These are phyloP conservation scores for Meteorus cinctellus DNA, from an alignment of 2,888 invertebrate genomes.

Conservation along the genomic window DNA sequence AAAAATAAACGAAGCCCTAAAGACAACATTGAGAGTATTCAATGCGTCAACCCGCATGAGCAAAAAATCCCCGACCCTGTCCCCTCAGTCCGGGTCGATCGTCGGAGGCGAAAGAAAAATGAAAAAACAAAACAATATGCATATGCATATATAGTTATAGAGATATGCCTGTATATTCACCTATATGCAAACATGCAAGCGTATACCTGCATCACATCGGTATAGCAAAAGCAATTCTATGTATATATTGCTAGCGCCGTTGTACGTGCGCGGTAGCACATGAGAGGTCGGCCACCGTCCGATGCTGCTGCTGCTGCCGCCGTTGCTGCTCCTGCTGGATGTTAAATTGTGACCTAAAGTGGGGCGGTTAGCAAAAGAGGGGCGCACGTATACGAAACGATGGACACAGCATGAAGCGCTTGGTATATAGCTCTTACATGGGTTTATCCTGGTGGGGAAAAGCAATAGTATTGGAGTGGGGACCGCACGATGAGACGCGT, in stretches of 20 bases:
- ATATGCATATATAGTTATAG: not conserved
- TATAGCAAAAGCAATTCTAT: not conserved
- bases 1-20: no score
- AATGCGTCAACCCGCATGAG: not conserved
- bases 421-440: not conserved
- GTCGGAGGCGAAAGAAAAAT: no score
- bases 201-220: not conserved
- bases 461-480: not conserved
- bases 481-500: conserved; percentile 20
- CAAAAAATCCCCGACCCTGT: not conserved
- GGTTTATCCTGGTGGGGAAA: not conserved
- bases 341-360: conserved; percentile 16
- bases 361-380: conserved; percentile 12
- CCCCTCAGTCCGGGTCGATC: not conserved
- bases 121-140: not conserved
- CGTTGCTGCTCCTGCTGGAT: conserved; percentile 45
- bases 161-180: not conserved
- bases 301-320: conserved; percentile 44
- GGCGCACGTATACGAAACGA: not conserved
- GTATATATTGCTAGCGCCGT: conserved; percentile 2
- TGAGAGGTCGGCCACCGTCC: conserved; percentile 39
- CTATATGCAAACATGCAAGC: not conserved
- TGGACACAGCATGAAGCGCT: not conserved
- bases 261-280: conserved; percentile 16
- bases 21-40: not conserved